Percentiles rank a stretch among this genome's conserved stretches.
phyloP scores from a whole-genome alignment of 1,140 invertebrate genomes.

The Lutraria rhynchaena region DNA sequence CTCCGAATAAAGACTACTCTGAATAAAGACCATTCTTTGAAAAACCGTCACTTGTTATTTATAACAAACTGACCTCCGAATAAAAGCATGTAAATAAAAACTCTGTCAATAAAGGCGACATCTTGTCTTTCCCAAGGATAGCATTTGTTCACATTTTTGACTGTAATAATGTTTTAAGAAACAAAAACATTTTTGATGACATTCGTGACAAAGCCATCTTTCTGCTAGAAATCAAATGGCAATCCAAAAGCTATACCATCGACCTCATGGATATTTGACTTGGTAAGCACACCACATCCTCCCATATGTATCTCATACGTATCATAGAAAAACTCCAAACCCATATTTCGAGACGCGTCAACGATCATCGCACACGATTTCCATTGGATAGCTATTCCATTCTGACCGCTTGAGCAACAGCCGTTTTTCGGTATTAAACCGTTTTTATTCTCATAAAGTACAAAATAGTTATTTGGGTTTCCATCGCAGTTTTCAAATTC shows the following conservation, averaged over 20 bases:
- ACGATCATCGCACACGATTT: not conserved
- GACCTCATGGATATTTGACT: not conserved
- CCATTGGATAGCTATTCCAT: not conserved
- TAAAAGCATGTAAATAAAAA: too few species aligned
- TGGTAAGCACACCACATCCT: not conserved
- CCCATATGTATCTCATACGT: constrained; percentile 8
- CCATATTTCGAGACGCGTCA: not conserved
- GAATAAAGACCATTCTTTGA: too few species aligned
- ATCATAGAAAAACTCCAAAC: not conserved
- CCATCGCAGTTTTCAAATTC: not conserved
- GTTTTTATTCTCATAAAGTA: not conserved
- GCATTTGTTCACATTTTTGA: too few species aligned
- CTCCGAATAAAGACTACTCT: too few species aligned
- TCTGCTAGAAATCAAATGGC: not conserved
- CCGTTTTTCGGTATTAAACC: not conserved
- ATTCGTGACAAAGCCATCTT: too few species aligned
- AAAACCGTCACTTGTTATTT: too few species aligned
- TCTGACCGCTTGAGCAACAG: not conserved
- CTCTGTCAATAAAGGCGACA: too few species aligned
- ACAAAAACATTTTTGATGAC: too few species aligned
- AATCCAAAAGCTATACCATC: not conserved
- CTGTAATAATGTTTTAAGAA: too few species aligned
- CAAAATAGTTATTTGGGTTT: not conserved
- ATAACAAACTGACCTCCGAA: too few species aligned
- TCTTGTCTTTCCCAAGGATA: too few species aligned